Evolutionary conservation across 2,113 vertebrate species (phyloP).

Genomic region (Melierax canorus): DNA sequence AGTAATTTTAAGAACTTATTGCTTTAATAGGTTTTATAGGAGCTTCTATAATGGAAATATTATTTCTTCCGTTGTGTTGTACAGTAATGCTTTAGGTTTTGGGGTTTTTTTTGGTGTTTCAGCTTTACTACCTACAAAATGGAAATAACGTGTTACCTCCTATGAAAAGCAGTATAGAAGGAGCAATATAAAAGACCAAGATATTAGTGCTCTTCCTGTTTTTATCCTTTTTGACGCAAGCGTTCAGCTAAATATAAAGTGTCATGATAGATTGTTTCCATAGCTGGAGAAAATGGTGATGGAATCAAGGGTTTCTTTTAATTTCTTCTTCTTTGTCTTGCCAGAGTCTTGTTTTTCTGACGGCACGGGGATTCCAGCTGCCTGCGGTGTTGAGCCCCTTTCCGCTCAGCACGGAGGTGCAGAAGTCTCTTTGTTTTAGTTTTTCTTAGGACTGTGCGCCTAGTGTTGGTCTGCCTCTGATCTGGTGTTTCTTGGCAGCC

Average conservation of each 20-base stretch:
- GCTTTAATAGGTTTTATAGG: neutral
- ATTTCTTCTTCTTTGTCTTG: neutral
- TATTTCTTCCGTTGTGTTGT: neutral
- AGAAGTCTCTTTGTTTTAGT: neutral
- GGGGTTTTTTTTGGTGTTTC: neutral
- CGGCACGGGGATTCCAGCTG: neutral
- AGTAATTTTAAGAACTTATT: neutral
- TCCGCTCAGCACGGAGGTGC: accelerated
- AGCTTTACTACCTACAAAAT: neutral
- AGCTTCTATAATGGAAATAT: neutral
- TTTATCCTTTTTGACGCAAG: slow-evolving; percentile 10
- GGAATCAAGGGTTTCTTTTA: neutral
- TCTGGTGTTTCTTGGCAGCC: neutral
- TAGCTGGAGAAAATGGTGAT: neutral
- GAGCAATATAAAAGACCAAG: neutral
- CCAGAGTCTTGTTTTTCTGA: neutral
- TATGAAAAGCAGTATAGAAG: neutral
- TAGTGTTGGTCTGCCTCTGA: neutral
- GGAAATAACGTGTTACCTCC: neutral
- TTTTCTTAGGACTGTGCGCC: neutral
- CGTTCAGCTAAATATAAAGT: slow-evolving; percentile 21
- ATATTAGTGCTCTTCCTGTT: slow-evolving; percentile 45
- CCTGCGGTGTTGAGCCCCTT: neutral
- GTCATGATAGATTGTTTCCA: slow-evolving; percentile 16
- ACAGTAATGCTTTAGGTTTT: neutral